Base-by-base conservation (phyloP, 1,140 invertebrate species). In the Chironomus tepperi region DNA sequence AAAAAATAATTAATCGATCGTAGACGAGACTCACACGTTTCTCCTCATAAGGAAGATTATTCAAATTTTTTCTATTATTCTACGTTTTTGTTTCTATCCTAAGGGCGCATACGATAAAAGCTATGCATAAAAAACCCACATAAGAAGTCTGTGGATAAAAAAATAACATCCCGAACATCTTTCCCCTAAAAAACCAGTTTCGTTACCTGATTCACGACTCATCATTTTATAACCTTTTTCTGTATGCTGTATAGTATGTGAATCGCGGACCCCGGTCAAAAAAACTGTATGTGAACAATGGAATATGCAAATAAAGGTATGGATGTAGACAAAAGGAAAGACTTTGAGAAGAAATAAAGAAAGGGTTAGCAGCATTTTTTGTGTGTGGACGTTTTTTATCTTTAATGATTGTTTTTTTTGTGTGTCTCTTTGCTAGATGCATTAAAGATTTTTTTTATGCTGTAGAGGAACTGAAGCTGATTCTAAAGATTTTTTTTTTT, bases 1-100 rank as follows among this genome's bases (percentile, higher is more conserved):
- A 70, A 70, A 70, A 70, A 70, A 70, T 70, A 70, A 70, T 70
- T 70, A 70, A 70, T 70, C 65, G 65, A 70, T 19, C 18, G 65
- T 70, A 70, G 19, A 21, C 16, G 19, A 70, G 18, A 18, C 16
- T 70, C 65, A 70, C 65, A 70, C 65, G 65, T 19, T 70, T 21
- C n/a, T n/a, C 47, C 47, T 12, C 6, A 18, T 18, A 18, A 70
- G 65, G 19, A 70, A 70, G 65, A 70, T 70, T 70, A 70, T 70
- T 70, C 65, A 70, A 70, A 70, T 70, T 70, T 18, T 8, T 70
- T 16, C 19, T 57, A 3, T 57, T 57, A 2, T 57, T n/a, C 7
- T 57, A 3, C 47, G 47, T 10, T 10, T 12, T n/a, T 57, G 15
- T 70, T 70, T 21, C 16, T 70, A 70, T 18, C 16, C 16, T 8